phyloP scores from a whole-genome alignment of 1,140 invertebrate genomes.

The Atta cephalotes region DNA sequence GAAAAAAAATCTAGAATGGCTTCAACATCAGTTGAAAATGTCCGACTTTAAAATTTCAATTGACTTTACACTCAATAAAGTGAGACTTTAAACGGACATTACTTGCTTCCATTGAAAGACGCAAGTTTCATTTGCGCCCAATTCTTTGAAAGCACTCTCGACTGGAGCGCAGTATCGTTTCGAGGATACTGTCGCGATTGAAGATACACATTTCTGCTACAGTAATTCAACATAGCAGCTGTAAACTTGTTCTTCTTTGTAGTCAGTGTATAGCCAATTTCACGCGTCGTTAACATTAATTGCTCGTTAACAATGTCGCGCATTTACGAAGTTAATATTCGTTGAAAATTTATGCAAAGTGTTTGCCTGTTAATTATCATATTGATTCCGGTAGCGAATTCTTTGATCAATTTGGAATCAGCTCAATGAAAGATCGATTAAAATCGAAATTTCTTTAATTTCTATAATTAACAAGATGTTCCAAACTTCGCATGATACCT shows the following conservation, averaged over 20 bases:
- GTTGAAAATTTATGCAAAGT: too few species aligned
- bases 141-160: slow-evolving; percentile 42
- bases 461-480: too few species aligned
- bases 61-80: slow-evolving; percentile 48
- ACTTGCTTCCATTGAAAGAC: slow-evolving; percentile 44
- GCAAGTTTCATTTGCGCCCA: slow-evolving; percentile 51
- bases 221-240: not conserved
- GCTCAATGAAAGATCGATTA: too few species aligned
- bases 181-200: slow-evolving; percentile 40
- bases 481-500: too few species aligned
- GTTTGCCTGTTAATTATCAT: too few species aligned
- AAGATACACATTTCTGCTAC: slow-evolving; percentile 32
- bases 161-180: slow-evolving; percentile 40
- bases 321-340: too few species aligned
- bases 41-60: slow-evolving; percentile 46
- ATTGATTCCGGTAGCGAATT: too few species aligned
- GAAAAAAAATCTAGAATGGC: slow-evolving; percentile 18
- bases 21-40: slow-evolving; percentile 17
- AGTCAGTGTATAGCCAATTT: slow-evolving; percentile 24
- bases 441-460: too few species aligned
- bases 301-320: too few species aligned
- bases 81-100: slow-evolving; percentile 25
- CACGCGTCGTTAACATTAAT: not conserved
- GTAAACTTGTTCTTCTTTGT: slow-evolving; percentile 41
- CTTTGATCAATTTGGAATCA: too few species aligned